phyloP scores from a whole-genome alignment of 2,113 vertebrate genomes.

The Poicephalus meyeri region DNA sequence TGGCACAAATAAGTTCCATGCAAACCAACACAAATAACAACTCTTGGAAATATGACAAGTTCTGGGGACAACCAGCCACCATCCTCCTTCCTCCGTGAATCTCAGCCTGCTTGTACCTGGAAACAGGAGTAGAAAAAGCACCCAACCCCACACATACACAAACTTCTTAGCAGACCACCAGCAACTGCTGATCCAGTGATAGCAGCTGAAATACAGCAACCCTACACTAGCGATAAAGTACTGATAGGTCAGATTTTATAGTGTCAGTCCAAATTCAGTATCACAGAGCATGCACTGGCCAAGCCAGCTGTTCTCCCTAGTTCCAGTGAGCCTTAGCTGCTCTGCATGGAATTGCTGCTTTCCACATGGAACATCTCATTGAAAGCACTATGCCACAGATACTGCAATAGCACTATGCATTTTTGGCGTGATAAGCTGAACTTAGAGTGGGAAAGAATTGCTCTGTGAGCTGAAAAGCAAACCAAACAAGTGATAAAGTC shows the following conservation, averaged over 20 bases:
- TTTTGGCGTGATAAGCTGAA: neutral
- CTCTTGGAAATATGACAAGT: neutral
- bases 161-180: neutral
- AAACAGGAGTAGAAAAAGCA: neutral
- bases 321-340: neutral
- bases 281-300: neutral
- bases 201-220: slow-evolving; percentile 34
- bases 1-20: neutral
- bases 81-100: neutral
- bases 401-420: neutral
- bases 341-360: neutral
- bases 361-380: neutral
- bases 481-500: neutral
- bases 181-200: neutral
- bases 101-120: neutral
- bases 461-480: neutral
- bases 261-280: neutral
- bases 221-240: neutral
- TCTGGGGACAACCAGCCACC: neutral
- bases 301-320: neutral
- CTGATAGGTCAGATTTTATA: neutral
- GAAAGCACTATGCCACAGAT: neutral
- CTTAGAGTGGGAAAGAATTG: neutral
- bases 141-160: neutral
- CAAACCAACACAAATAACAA: neutral